Evolutionary conservation across 2,888 invertebrate species (phyloP).

Genomic region (Plemyria rubiginata): DNA sequence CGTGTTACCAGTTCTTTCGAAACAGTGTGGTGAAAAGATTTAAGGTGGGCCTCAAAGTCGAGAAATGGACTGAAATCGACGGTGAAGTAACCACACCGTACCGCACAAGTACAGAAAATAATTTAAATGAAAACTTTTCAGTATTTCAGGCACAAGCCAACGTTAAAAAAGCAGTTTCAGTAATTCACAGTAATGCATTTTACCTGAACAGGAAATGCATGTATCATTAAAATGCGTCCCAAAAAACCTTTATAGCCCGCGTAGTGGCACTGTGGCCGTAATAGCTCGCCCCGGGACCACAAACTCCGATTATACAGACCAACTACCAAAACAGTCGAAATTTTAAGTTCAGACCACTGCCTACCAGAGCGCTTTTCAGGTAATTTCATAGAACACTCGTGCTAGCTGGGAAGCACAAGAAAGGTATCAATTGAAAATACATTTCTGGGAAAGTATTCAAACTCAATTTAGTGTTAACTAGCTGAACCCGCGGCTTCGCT

Average conservation of each 20-base stretch:
- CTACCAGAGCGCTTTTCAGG: background rate
- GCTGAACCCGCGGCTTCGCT: no score
- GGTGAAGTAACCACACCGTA: no score
- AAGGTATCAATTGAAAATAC: no score
- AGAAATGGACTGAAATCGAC: no score
- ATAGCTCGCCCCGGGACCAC: constrained; percentile 82
- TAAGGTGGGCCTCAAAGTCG: no score
- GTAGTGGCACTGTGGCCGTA: constrained; percentile 59
- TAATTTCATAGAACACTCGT: background rate
- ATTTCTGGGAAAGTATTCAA: no score
- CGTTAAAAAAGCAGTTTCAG: constrained; percentile 40
- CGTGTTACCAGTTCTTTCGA: no score
- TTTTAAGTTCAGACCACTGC: constrained; percentile 61
- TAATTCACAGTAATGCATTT: constrained; percentile 54
- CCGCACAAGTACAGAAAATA: no score
- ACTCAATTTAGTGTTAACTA: no score
- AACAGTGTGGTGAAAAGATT: no score
- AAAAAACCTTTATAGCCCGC: constrained; percentile 78
- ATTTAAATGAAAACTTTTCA: no score
- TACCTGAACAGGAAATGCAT: constrained; percentile 66
- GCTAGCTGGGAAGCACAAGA: no score
- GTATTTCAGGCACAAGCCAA: background rate
- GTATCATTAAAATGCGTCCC: constrained; percentile 75
- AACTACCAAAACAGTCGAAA: constrained; percentile 80
- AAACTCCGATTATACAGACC: constrained; percentile 82